Base-by-base conservation (phyloP, 1,140 invertebrate species). In the Drosophila insularis region DNA sequence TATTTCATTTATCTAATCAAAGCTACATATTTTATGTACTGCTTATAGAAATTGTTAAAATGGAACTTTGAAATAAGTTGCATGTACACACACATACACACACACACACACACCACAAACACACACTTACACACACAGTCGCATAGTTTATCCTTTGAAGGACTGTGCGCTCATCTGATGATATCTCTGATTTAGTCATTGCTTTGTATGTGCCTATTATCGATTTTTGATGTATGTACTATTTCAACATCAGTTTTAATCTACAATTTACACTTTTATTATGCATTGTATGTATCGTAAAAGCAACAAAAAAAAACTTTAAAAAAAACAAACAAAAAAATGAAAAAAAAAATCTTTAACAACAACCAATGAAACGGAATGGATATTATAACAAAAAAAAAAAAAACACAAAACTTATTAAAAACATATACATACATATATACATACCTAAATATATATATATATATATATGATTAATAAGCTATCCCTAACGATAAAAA, bases 161-260 rank as follows among this genome's bases (percentile, higher is more conserved):
- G 43, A 50, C 43, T 50, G 7, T 21, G 43, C 43, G 43, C 43
- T 17, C 17, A 50, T 50, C 43, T 50, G 43, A 50, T 64, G 64
- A 71, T 80, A 80, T 64, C 69, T 85, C 77, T 85, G 73, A 80
- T 84, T 85, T 85, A 85, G 81, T 85, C 81, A 84, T 85, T 85
- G 81, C 81, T 85, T 84, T 85, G 71, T 85, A 85, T 85, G 81
- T 85, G 81, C 81, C 81, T 85, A 84, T 85, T 85, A 84, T 63
- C 80, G 59, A 85, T 85, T 85, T 84, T 85, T 63, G 81, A 85
- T 85, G 80, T 85, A 68, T 84, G 74, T 84, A 68, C 66, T 72
- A 72, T 70, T 80, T 79, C 53, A 76, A 63, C 79, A 84, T 82
- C 80, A 79, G 71, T 81, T 81, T 78, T 78, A 81, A 82, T 72